These are phyloP conservation scores for Odontamblyopus lacepedii DNA, from an alignment of 2,797 vertebrate species.

Conservation along the genomic window DNA sequence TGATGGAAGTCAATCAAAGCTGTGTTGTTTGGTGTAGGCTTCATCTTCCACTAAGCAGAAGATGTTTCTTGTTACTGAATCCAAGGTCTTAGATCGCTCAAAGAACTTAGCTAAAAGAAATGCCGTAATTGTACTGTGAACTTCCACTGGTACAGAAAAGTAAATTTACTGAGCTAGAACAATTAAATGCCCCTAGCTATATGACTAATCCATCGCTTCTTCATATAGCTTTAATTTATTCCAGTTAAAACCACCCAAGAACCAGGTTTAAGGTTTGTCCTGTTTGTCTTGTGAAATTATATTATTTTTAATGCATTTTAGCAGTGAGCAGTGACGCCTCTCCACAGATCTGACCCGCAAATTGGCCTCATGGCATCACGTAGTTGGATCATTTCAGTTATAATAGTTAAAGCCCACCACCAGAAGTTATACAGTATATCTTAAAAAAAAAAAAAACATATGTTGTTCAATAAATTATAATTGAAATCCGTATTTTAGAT, in stretches of 20 bases:
- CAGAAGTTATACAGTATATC: too few species aligned
- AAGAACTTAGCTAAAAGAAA: slow-evolving; percentile 20
- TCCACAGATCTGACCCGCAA: too few species aligned
- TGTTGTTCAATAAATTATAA: too few species aligned
- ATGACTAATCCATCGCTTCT: background rate
- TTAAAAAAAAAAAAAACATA: too few species aligned
- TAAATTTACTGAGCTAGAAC: background rate
- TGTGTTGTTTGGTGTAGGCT: slow-evolving; percentile 25
- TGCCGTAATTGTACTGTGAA: background rate
- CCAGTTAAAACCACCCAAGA: background rate
- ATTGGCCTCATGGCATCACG: too few species aligned
- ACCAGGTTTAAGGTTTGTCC: background rate
- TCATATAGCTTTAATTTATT: background rate
- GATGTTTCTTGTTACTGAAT: slow-evolving; percentile 17
- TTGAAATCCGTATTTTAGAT: too few species aligned
- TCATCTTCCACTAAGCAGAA: background rate
- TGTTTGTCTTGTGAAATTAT: background rate
- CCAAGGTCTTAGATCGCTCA: slow-evolving; percentile 31
- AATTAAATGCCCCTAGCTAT: background rate
- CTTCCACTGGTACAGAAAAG: background rate
- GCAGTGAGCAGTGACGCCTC: too few species aligned
- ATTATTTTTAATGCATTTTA: too few species aligned
- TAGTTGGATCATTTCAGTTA: too few species aligned
- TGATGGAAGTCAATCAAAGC: slow-evolving; percentile 22
- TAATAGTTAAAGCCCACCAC: too few species aligned